These are phyloP conservation scores for Ormyrus labotus DNA, from an alignment of 2,888 invertebrate species.

Conservation along the genomic window DNA sequence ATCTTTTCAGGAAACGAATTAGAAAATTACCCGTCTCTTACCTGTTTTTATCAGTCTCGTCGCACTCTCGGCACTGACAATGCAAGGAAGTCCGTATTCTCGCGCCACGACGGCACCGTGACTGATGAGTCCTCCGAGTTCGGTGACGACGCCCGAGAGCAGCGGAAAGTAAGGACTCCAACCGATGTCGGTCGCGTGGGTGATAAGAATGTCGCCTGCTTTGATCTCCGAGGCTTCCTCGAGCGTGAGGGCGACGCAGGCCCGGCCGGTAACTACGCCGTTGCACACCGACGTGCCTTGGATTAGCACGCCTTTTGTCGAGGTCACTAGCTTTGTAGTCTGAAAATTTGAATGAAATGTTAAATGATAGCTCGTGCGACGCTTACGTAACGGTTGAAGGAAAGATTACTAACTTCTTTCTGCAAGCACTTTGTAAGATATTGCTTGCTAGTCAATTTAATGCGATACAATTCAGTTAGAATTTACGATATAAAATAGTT, in stretches of 20 bases:
- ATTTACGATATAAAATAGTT: too few species aligned
- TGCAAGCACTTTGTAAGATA: too few species aligned
- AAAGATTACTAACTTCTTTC: too few species aligned
- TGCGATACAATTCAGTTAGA: too few species aligned
- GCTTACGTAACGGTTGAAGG: too few species aligned
- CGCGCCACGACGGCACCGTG: constrained; percentile 91
- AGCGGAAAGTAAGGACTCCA: constrained; percentile 92
- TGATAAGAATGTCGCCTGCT: constrained; percentile 84
- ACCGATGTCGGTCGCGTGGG: constrained; percentile 87
- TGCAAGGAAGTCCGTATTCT: constrained; percentile 89
- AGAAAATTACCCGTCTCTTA: constrained; percentile 35
- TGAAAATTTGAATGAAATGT: too few species aligned
- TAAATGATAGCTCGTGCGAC: too few species aligned
- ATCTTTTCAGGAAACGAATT: neutral
- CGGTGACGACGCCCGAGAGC: constrained; percentile 86
- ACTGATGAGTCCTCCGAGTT: constrained; percentile 88
- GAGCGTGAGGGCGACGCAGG: constrained; percentile 84
- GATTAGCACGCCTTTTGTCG: constrained; percentile 60
- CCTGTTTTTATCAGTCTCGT: constrained; percentile 84
- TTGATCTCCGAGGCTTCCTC: constrained; percentile 78
- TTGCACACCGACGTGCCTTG: constrained; percentile 84
- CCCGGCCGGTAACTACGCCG: constrained; percentile 82
- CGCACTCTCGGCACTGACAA: constrained; percentile 85
- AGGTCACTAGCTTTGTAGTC: too few species aligned
- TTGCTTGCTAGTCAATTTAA: too few species aligned